These are phyloP conservation scores for Piscicola geometra DNA, from an alignment of 2,888 invertebrate genomes.

Conservation along the genomic window DNA sequence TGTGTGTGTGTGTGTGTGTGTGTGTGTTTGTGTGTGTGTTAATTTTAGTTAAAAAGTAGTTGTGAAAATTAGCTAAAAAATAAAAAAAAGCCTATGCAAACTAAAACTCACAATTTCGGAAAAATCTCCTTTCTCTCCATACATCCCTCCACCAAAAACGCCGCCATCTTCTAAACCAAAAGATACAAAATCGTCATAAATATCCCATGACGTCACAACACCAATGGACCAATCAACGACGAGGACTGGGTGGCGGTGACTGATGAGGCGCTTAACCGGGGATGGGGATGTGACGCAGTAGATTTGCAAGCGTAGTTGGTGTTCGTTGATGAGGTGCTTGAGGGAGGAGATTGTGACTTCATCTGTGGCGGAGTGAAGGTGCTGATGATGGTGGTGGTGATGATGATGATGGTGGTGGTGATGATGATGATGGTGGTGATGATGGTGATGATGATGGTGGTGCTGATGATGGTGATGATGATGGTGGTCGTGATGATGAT, in stretches of 20 bases:
- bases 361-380: not conserved
- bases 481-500: too few species aligned
- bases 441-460: too few species aligned
- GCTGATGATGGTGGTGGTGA: not conserved
- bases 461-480: too few species aligned
- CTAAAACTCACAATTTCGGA: too few species aligned
- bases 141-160: too few species aligned
- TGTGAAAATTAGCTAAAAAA: too few species aligned
- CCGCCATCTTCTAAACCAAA: not conserved
- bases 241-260: not conserved
- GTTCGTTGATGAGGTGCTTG: not conserved
- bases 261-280: not conserved
- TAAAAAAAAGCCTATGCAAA: not conserved
- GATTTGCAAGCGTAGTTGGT: not conserved
- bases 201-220: not conserved
- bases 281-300: not conserved
- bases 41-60: too few species aligned
- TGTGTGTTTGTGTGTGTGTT: too few species aligned
- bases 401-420: too few species aligned
- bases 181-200: not conserved
- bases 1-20: constrained; percentile 8
- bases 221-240: not conserved
- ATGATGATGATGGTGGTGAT: too few species aligned
- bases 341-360: not conserved
- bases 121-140: too few species aligned